Conservation (phyloP, 2,797 vertebrate species). For the Lates japonicus region DNA sequence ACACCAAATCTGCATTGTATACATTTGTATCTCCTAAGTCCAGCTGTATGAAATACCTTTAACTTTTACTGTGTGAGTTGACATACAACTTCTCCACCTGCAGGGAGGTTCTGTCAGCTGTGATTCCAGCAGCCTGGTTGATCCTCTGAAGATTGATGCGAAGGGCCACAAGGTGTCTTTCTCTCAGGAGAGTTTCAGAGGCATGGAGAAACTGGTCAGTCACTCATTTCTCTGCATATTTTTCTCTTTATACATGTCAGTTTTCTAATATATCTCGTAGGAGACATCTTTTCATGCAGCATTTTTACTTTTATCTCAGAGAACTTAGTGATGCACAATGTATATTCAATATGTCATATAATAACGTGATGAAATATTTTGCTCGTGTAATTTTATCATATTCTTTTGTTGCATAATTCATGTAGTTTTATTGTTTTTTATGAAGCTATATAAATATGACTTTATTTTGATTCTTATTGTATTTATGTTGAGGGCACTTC, state of each 20-base stretch:
- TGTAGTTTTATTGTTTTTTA: not conserved
- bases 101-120: conserved; percentile 86
- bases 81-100: not conserved
- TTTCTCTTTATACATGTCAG: not conserved
- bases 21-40: not conserved
- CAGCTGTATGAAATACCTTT: not conserved
- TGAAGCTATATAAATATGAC: not conserved
- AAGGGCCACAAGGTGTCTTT: conserved; percentile 82
- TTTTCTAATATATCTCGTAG: not conserved
- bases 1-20: no score
- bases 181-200: conserved; percentile 86
- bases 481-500: not conserved
- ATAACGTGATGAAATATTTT: not conserved
- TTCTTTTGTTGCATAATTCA: not conserved
- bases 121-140: conserved; percentile 76
- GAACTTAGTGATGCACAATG: not conserved
- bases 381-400: not conserved
- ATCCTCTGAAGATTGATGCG: conserved; percentile 87
- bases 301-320: not conserved
- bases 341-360: not conserved
- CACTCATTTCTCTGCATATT: not conserved
- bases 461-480: not conserved
- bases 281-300: not conserved
- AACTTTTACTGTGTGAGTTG: not conserved
- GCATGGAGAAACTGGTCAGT: conserved; percentile 87